A percentile compares a stretch with the other conserved stretches of the same genome.
Conservation (phyloP, 1,140 invertebrate species). For the Anadara kagoshimensis region DNA sequence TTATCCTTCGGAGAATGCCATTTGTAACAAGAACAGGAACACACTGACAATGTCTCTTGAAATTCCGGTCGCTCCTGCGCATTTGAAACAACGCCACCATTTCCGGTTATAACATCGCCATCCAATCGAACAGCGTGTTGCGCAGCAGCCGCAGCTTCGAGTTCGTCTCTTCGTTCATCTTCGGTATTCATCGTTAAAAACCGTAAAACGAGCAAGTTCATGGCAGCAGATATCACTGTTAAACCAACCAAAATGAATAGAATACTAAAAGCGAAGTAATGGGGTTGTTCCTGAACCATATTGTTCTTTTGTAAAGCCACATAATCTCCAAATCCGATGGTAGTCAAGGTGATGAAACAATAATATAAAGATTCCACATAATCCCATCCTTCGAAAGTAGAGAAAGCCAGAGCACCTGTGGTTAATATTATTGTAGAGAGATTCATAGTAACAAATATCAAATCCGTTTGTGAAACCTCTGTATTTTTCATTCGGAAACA, state of each 20-base stretch:
- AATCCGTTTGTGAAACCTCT: slow-evolving; percentile 94
- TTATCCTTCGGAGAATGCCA: slow-evolving; percentile 51
- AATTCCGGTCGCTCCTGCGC: slow-evolving; percentile 70
- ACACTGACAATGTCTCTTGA: slow-evolving; percentile 84
- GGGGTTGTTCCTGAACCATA: slow-evolving; percentile 94
- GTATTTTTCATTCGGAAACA: slow-evolving; percentile 66
- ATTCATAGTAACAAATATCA: slow-evolving; percentile 95
- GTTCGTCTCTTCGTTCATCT: slow-evolving; percentile 92
- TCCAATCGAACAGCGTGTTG: slow-evolving; percentile 89
- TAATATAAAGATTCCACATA: slow-evolving; percentile 99
- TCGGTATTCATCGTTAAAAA: slow-evolving; percentile 99
- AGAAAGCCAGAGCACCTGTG: slow-evolving; percentile 96
- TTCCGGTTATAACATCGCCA: slow-evolving; percentile 90
- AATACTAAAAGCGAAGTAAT: slow-evolving; percentile 98
- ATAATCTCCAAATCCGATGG: slow-evolving; percentile 88
- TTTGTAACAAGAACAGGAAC: slow-evolving; percentile 86
- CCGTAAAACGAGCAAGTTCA: slow-evolving; percentile 97
- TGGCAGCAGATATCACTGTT: slow-evolving; percentile 97
- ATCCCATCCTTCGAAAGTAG: slow-evolving; percentile 95
- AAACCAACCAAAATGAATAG: slow-evolving; percentile 99
- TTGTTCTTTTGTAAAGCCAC: slow-evolving; percentile 90
- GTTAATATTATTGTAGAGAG: slow-evolving; percentile 97
- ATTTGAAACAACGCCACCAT: slow-evolving; percentile 75
- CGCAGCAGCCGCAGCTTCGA: slow-evolving; percentile 85
- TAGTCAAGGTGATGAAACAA: slow-evolving; percentile 98